Conservation (phyloP, 2,888 invertebrate genomes). For the Crocallis elinguaria region DNA sequence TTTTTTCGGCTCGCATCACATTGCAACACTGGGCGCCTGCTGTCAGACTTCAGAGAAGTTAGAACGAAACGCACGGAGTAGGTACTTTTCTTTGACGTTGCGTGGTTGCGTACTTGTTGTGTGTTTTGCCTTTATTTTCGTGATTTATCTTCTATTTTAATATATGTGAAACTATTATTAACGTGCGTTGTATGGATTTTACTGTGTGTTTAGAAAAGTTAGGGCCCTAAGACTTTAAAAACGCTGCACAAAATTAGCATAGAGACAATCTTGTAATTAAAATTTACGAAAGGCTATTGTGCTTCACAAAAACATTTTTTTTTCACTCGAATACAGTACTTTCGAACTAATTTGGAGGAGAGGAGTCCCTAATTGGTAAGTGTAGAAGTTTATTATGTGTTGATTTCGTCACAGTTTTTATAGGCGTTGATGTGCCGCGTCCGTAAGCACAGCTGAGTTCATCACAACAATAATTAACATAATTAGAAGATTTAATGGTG, state of each 20-base stretch:
- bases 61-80: constrained; percentile 27
- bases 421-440: constrained; percentile 4
- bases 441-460: constrained; percentile 20
- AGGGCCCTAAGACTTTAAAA: constrained; percentile 9
- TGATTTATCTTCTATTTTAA: constrained; percentile 43
- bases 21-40: constrained; percentile 23
- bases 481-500: constrained; percentile 27
- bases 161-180: constrained; percentile 27
- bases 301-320: constrained; percentile 30
- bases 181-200: constrained; percentile 25
- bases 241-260: background rate
- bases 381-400: constrained; percentile 20
- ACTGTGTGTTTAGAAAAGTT: constrained; percentile 22
- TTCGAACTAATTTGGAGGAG: constrained; percentile 22
- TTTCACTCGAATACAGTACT: constrained; percentile 26
- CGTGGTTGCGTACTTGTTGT: constrained; percentile 59
- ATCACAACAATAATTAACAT: constrained; percentile 32
- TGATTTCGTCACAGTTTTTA: constrained; percentile 13
- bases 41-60: constrained; percentile 21
- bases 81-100: constrained; percentile 58
- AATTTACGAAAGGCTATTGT: constrained; percentile 27
- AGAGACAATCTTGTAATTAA: constrained; percentile 18
- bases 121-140: constrained; percentile 56
- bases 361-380: constrained; percentile 28
- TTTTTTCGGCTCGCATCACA: background rate